Percentiles rank a stretch among this genome's conserved stretches.
Conservation (phyloP, 2,888 invertebrate species). For the Therioaphis trifolii region DNA sequence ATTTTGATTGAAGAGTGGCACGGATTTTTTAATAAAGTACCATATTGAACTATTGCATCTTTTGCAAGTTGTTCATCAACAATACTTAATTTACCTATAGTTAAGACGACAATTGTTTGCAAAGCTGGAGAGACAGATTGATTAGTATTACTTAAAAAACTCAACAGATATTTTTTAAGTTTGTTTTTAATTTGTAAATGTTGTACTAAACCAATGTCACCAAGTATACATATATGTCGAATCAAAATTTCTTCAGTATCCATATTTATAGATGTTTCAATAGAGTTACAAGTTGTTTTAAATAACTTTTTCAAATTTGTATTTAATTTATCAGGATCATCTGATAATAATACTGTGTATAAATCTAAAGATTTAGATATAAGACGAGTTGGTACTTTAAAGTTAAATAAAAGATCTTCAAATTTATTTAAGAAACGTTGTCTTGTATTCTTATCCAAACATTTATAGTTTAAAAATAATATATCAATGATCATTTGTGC, state of each 20-base stretch:
- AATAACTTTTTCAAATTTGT: conserved; percentile 31
- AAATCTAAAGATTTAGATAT: conserved; percentile 56
- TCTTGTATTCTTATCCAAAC: conserved; percentile 20
- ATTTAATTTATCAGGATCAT: background rate
- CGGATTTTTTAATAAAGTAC: conserved; percentile 72
- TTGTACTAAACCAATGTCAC: conserved; percentile 48
- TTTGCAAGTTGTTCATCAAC: conserved; percentile 76
- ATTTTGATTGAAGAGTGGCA: conserved; percentile 73
- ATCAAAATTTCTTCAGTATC: conserved; percentile 42
- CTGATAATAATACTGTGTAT: conserved; percentile 24
- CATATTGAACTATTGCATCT: conserved; percentile 75
- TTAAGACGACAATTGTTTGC: conserved; percentile 70
- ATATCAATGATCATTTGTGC: conserved; percentile 52
- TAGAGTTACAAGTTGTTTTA: background rate
- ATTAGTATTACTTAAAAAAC: conserved; percentile 15
- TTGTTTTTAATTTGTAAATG: conserved; percentile 40
- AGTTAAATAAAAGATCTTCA: conserved; percentile 43
- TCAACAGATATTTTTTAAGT: conserved; percentile 29
- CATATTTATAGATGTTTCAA: conserved; percentile 29
- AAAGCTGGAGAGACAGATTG: conserved; percentile 57
- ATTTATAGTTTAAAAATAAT: conserved; percentile 37
- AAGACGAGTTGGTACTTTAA: conserved; percentile 51
- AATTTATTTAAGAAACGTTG: conserved; percentile 26
- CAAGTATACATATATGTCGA: conserved; percentile 41
- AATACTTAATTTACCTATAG: conserved; percentile 75